Base-by-base conservation (phyloP, 1,140 invertebrate species). In the Aphidius ervi region DNA sequence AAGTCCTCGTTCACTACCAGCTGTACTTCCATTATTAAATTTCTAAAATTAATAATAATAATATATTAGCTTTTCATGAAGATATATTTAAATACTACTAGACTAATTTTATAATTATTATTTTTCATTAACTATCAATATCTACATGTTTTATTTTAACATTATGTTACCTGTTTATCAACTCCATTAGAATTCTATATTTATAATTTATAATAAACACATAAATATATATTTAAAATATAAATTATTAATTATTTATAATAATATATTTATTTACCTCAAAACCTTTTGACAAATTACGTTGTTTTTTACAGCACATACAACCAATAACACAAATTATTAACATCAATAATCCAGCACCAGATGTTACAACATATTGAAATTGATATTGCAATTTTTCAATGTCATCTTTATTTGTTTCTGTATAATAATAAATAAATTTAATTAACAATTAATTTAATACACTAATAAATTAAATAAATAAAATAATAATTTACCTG, bases 261-360 rank as follows among this genome's bases (percentile, higher is more conserved):
- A 56, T 42, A 23, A 10, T 46, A 41, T 1, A 42, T 37, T 6
- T 48, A 41, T 49, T 62, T 70, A 79, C 77, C 74, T 78, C 68
- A 65, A 79, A 79, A 63, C 77, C 77, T 67, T 76, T 77, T 0
- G 74, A 43, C n/a, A 39, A 70, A 64, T 69, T 64, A 49, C 72
- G 68, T 61, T 74, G 74, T 64, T 72, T 71, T 43, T 70, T 70
- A 61, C 77, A 79, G 65, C 76, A 79, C 42, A 78, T 66, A 57
- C 77, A 79, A 55, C 76, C 76, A 16, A 74, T 67, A 5, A 79
- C 65, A 60, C 75, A 73, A 59, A 77, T 72, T 40, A 72, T 71
- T 41, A 75, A 70, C 9, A 69, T 68, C 5, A 72, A 70, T 8
- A 77, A n/a, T 41, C 5, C 66, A 5, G 71, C 68, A 8, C 76